Percentiles rank a stretch among this genome's conserved stretches.
These are phyloP conservation scores for Omphaloscelis lunosa DNA, from an alignment of 2,888 invertebrate species.

Conservation along the genomic window DNA sequence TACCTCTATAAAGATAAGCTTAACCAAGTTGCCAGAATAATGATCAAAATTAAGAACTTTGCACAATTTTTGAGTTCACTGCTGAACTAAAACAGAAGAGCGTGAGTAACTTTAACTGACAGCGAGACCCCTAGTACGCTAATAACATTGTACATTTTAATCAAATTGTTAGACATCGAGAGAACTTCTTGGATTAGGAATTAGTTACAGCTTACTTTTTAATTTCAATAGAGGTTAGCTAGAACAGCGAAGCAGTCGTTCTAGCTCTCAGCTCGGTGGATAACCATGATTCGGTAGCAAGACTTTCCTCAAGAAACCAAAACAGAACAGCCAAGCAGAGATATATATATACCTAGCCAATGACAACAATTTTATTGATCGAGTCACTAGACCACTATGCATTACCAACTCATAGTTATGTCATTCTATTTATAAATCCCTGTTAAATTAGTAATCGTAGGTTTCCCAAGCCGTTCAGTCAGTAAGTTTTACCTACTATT, in stretches of 20 bases:
- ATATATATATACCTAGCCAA: background rate
- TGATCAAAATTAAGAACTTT: conserved; percentile 32
- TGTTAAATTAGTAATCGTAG: no score
- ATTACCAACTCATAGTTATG: no score
- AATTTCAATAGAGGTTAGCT: no score
- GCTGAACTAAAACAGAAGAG: conserved; percentile 40
- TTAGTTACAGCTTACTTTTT: no score
- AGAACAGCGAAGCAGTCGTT: background rate
- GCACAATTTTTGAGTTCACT: conserved; percentile 35
- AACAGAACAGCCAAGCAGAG: background rate
- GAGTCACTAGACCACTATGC: no score
- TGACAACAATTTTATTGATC: background rate
- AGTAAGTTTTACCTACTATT: no score
- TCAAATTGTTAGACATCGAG: background rate
- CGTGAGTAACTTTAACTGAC: conserved; percentile 35
- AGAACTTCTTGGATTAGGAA: background rate
- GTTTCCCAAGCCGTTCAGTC: no score
- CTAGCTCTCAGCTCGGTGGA: background rate
- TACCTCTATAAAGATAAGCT: no score
- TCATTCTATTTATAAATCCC: no score
- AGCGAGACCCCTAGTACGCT: conserved; percentile 25
- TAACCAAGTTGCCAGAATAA: conserved; percentile 26
- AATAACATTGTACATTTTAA: background rate
- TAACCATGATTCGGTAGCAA: background rate
- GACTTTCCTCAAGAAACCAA: background rate